phyloP scores from a whole-genome alignment of 92 coral and sea anemone species.

The Micromussa lordhowensis region DNA sequence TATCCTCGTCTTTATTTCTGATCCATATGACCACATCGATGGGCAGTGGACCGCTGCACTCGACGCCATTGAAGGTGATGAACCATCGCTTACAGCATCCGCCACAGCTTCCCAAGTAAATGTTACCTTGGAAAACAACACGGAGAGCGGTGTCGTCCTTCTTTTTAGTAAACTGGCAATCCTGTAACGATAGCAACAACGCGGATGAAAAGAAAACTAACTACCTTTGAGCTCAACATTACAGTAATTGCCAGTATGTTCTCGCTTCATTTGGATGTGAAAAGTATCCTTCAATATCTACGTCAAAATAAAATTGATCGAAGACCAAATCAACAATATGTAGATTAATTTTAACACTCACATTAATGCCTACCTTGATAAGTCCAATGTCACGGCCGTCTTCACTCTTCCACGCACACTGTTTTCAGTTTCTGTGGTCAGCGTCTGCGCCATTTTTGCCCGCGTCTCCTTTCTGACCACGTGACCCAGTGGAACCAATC shows the following conservation, averaged over 20 bases:
- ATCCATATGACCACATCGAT: neutral
- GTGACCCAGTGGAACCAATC: too few relatives aligned
- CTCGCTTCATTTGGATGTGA: neutral
- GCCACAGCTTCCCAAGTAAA: slow-evolving; percentile 18
- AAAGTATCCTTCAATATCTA: too few relatives aligned
- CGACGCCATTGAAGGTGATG: slow-evolving; percentile 5
- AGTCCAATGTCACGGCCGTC: slow-evolving; percentile 12
- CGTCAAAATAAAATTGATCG: neutral
- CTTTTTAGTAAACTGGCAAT: slow-evolving; percentile 5
- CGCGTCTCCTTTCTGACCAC: too few relatives aligned
- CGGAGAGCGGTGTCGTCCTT: slow-evolving; percentile 33
- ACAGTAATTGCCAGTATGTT: neutral
- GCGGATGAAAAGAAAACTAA: neutral
- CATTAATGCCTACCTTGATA: neutral
- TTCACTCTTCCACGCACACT: slow-evolving; percentile 39
- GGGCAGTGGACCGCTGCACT: slow-evolving; percentile 1
- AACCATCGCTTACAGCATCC: slow-evolving; percentile 37
- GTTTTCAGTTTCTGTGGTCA: too few relatives aligned
- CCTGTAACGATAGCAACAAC: neutral
- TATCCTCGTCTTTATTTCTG: too few relatives aligned
- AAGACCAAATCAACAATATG: neutral
- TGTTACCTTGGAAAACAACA: slow-evolving; percentile 28
- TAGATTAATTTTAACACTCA: neutral
- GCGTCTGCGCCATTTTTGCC: neutral
- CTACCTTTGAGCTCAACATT: too few relatives aligned